phyloP scores from a whole-genome alignment of 2,113 vertebrate species.

The Monopterus albus region DNA sequence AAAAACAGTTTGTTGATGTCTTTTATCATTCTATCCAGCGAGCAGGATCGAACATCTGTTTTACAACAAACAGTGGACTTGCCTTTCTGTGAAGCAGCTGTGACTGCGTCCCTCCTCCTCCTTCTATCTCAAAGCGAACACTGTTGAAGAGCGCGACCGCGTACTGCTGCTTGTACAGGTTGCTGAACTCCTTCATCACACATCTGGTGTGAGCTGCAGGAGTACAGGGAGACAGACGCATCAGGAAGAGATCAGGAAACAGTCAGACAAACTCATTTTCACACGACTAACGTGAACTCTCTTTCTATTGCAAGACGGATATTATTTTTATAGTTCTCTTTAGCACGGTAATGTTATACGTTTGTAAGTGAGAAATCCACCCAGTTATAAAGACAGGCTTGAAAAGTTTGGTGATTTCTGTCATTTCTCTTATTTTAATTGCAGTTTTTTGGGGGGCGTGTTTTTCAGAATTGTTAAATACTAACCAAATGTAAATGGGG shows the following conservation, averaged over 20 bases:
- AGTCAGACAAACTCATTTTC: neutral
- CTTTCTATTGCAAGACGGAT: neutral
- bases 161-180: slow-evolving; percentile 89
- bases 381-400: no score
- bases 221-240: neutral
- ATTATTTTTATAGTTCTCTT: neutral
- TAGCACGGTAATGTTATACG: no score
- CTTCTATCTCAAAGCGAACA: slow-evolving; percentile 93
- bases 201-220: slow-evolving; percentile 84
- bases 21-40: neutral
- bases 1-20: neutral
- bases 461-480: no score
- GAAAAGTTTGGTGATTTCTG: no score
- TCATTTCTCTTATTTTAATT: no score
- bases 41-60: neutral
- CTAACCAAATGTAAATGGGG: no score
- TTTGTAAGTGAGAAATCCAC: no score
- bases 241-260: neutral
- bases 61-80: slow-evolving; percentile 25
- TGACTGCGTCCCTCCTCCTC: slow-evolving; percentile 83
- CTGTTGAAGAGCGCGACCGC: slow-evolving; percentile 92
- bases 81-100: slow-evolving; percentile 96
- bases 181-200: slow-evolving; percentile 87
- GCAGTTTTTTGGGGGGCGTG: no score
- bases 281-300: neutral